Conservation (phyloP, 2,888 invertebrate genomes). For the Acholoe squamosa region DNA sequence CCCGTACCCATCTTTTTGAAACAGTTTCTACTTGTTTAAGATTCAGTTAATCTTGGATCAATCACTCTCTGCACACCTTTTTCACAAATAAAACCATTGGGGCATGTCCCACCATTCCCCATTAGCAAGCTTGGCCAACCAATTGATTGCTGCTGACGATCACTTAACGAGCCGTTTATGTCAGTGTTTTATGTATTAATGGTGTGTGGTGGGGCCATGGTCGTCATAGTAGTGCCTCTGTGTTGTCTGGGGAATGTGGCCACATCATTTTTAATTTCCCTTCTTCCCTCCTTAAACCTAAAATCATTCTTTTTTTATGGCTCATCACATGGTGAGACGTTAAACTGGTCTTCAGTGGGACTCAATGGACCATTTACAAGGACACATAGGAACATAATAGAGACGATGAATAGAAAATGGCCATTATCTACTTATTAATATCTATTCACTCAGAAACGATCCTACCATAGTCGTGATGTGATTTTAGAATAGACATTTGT, state of each 20-base stretch:
- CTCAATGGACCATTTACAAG: background rate
- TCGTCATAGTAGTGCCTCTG: conserved; percentile 6
- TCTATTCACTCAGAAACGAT: too few species aligned
- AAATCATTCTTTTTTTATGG: conserved; percentile 1
- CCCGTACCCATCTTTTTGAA: background rate
- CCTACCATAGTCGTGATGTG: too few species aligned
- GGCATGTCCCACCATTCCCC: background rate
- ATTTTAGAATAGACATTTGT: too few species aligned
- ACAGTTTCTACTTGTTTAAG: conserved; percentile 25
- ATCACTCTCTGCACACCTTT: conserved; percentile 3
- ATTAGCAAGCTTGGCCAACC: background rate
- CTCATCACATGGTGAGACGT: background rate
- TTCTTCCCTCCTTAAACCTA: background rate
- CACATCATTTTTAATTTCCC: conserved; percentile 21
- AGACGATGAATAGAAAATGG: too few species aligned
- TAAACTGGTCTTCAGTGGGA: background rate
- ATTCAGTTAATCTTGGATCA: conserved; percentile 14
- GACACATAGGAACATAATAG: too few species aligned
- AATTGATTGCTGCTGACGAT: background rate
- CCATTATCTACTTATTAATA: too few species aligned
- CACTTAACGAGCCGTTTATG: conserved; percentile 6
- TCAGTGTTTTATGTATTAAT: conserved; percentile 11
- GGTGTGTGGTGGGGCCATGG: background rate
- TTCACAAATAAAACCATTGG: conserved; percentile 18
- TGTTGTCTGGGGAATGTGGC: background rate